Evolutionary conservation across 2,113 vertebrate species (phyloP).

Genomic region (Sterrhoptilus dennistouni): DNA sequence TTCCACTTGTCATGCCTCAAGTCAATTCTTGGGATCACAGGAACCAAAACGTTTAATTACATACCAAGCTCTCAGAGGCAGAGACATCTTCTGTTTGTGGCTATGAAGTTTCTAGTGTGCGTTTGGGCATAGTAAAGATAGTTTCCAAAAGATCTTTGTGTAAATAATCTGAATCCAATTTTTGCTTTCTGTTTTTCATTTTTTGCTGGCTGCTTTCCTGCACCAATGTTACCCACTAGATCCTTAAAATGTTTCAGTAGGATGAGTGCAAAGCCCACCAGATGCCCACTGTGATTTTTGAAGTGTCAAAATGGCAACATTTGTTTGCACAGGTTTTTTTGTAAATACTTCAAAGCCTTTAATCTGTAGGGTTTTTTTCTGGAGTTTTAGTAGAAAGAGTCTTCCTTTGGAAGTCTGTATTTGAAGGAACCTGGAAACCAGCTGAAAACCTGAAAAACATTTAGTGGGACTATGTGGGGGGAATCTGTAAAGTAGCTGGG

Average conservation of each 20-base stretch:
- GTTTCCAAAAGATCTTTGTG: background rate
- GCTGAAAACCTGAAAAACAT: background rate
- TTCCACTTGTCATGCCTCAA: background rate
- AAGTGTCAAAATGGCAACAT: background rate
- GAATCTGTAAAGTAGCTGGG: background rate
- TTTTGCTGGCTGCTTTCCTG: background rate
- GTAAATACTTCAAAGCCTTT: background rate
- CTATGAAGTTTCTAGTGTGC: background rate
- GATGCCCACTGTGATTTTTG: background rate
- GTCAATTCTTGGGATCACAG: background rate
- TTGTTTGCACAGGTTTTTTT: background rate
- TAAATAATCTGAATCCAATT: background rate
- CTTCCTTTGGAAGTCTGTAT: background rate
- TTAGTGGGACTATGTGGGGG: background rate
- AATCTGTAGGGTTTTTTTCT: background rate
- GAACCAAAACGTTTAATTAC: background rate
- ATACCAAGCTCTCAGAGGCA: background rate
- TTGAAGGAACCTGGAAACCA: background rate
- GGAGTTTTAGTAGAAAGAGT: background rate
- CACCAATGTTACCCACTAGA: background rate
- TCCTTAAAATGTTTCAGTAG: background rate
- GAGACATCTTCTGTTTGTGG: background rate
- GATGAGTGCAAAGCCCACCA: background rate
- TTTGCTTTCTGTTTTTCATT: background rate
- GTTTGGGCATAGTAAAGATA: background rate